Base-by-base conservation (phyloP, 2,797 vertebrate genomes). In the Melanotaenia boesemani region DNA sequence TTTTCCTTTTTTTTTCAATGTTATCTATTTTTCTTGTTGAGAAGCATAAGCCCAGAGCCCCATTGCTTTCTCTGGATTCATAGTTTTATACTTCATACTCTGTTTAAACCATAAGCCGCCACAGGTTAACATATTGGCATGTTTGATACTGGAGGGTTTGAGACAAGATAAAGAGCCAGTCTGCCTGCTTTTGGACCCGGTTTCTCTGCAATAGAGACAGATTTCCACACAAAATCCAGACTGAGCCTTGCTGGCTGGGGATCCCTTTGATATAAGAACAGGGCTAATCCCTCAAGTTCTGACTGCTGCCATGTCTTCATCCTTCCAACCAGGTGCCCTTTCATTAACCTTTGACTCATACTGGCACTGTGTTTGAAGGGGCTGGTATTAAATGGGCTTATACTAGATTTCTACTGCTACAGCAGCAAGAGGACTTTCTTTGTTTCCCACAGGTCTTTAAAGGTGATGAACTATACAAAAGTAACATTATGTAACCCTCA, bases 321-420 rank as follows among this genome's bases (percentile, higher is more conserved):
- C 90, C 90, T 93, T 88, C 86, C 87, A 94, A 93, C 89, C 90
- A 92, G 88, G 91, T 92, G 92, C 90, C 95, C 95, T 94, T 93
- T 95, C 91, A 93, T 94, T 95, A 95, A 96, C 95, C 95, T 96
- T 95, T 95, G 94, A 95, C 95, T 94, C 64, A 59, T 72, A 77
- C 88, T 89, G 85, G 90, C 92, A 93, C 91, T 76, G 87, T 89
- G 91, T 94, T 94, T 94, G 93, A 95, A 94, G 94, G 91, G 83
- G 84, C 81, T 86, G 87, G 92, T 84, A 91, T 94, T 94, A 94
- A 91, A 91, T 84, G 71, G 90, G 93, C 91, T 95, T 94, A 95
- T 92, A 84, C 79, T 59, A 89, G 91, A 93, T 93, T 80, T 88
- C 84, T 89, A 89, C 84, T 72, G 79, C 82, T 34, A 72, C 79